Base-by-base conservation (phyloP, 2,797 vertebrate genomes). In the Fratercula arctica region DNA sequence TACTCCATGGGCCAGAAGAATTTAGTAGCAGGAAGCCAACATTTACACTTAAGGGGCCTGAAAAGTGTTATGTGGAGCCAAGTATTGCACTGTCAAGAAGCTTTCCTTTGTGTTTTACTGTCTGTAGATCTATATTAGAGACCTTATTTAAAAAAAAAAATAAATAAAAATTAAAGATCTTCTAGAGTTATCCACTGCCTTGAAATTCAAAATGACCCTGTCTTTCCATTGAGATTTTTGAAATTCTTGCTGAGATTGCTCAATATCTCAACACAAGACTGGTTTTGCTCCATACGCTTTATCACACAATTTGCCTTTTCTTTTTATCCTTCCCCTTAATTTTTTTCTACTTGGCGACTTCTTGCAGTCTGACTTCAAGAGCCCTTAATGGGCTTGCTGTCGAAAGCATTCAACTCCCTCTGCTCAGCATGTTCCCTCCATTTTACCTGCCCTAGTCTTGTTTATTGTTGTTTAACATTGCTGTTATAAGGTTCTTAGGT, bases 381-480 rank as follows among this genome's bases (percentile, higher is more conserved):
- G 70, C 31, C 10, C 82, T 83, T 64, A 31, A 41, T 56, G 41
- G 57, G 13, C 54, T 94, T 96, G 35, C 35, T 48, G 57, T 74
- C 20, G 3, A 84, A 96, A 89, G 35, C 39, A 77, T 91, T 89
- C 48, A 69, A 69, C 50, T 92, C 73, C 35, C 88, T 84, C 41
- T 2, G 13, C 64, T 96, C 91, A 74, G 80, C 76, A 69, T 61
- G 90, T 89, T 95, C 56, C n/a, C 33, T 94, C 56, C 60, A 69
- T 82, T 89, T 94, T 95, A 92, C 77, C 67, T 93, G 66, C 54
- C 72, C 35, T 78, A 91, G 61, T 85, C 87, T 89, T 94, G 73
- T 80, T 95, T 94, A 89, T 72, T 94, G 63, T 85, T 95, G 93
- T 95, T 97, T 96, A 94, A 92, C 85, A 83, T 37, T 56, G 46